Base-by-base conservation (phyloP, 2,888 invertebrate genomes). In the Podotricha telesiphe region DNA sequence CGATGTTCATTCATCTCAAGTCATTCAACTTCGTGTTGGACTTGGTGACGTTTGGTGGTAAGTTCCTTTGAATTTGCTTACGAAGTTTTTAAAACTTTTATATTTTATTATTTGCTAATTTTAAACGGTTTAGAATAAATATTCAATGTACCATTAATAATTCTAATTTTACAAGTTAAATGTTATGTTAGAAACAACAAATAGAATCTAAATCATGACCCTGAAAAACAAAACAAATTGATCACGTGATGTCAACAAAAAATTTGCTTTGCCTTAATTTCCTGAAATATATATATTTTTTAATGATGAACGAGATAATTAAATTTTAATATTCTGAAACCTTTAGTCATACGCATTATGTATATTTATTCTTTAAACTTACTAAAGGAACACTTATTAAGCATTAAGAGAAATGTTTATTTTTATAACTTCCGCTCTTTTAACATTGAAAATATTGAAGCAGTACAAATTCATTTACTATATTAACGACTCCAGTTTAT, bases 241-340 rank as follows among this genome's bases (percentile, higher is more conserved):
- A 70, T 76, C 82, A 86, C 82, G 83, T 84, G 83, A 86, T 76
- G 76, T 80, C 76, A 86, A 85, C 83, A 86, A 84, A 68, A 80
- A 77, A 74, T 64, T 67, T 61, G 61, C 63, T 13, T 47, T 64
- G 2, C 34, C 37, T 15, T 34, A 4, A 20, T 48, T 28, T 47
- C 37, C 11, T 59, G 37, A 59, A 42, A 59, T 42, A 11, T 19
- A 58, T 19, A 59, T 13, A 19, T 8, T 19, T 17, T 28, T 37
- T 19, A 19, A 17, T 13, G 11, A 37, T 37, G 6, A 4, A 10
- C 6, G 0, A 17, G 17, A 11, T 55, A 17, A 55, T 55, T 17
- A 59, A 22, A 22, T n/a, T 22, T 2, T 6, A 40, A 13, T 15
- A 7, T 58, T 8, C 8, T 1, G n/a, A 59, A 20, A 15, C 10